These are phyloP conservation scores for Proterorhinus semilunaris DNA, from an alignment of 2,113 vertebrate species.

Conservation along the genomic window DNA sequence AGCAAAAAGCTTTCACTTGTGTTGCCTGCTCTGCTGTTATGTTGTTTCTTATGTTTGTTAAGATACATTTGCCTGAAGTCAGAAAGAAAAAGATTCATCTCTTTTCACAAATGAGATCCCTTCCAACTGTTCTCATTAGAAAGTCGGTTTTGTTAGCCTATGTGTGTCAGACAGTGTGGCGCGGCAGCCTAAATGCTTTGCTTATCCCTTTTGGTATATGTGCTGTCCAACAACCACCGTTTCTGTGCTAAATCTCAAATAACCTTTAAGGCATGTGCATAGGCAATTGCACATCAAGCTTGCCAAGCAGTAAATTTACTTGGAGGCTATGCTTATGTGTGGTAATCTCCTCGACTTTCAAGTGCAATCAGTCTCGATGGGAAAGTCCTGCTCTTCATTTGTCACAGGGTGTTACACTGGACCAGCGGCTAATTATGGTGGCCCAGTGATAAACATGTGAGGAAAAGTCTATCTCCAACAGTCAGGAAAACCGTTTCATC, in stretches of 20 bases:
- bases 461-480: slow-evolving; percentile 40
- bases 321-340: slow-evolving; percentile 65
- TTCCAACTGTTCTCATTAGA: too few species aligned
- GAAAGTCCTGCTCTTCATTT: slow-evolving; percentile 65
- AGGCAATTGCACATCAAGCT: slow-evolving; percentile 59
- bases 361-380: slow-evolving; percentile 60
- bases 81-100: too few species aligned
- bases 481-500: slow-evolving; percentile 47
- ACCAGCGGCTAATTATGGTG: slow-evolving; percentile 64
- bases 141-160: too few species aligned
- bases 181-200: background rate
- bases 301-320: slow-evolving; percentile 63
- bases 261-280: slow-evolving; percentile 57
- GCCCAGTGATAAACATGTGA: slow-evolving; percentile 65
- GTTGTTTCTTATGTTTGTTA: too few species aligned
- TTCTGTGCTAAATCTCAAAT: slow-evolving; percentile 57
- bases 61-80: too few species aligned
- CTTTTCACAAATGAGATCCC: too few species aligned
- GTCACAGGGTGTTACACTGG: slow-evolving; percentile 55
- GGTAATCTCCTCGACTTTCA: slow-evolving; percentile 69
- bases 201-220: slow-evolving; percentile 29
- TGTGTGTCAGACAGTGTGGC: background rate
- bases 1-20: too few species aligned
- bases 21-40: too few species aligned
- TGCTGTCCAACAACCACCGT: slow-evolving; percentile 46